phyloP scores from a whole-genome alignment of 2,797 vertebrate genomes.

The Chloroceryle inda region DNA sequence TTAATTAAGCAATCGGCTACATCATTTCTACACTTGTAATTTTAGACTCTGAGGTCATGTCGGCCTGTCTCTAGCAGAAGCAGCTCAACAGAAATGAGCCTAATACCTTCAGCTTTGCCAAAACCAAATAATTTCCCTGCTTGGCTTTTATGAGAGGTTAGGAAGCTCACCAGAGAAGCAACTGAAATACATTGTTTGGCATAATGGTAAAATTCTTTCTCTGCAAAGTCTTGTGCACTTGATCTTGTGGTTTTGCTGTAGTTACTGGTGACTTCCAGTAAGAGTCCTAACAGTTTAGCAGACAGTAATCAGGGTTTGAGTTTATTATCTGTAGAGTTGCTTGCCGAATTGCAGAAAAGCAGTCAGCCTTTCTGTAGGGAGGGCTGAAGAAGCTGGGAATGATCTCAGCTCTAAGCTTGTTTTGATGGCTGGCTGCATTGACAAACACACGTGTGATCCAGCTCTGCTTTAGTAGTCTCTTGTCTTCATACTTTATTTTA shows the following conservation, averaged over 20 bases:
- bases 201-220: background rate
- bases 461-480: background rate
- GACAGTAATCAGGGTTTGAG: background rate
- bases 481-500: background rate
- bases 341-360: background rate
- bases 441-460: background rate
- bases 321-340: background rate
- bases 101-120: background rate
- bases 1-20: background rate
- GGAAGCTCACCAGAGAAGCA: background rate
- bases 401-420: background rate
- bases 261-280: conserved; percentile 21
- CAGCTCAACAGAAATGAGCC: background rate
- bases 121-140: background rate
- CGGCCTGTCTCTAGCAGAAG: background rate
- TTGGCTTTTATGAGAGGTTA: conserved; percentile 6
- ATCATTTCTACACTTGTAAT: background rate
- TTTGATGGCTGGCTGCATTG: background rate
- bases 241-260: conserved; percentile 32
- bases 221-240: background rate
- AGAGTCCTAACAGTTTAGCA: conserved; percentile 9
- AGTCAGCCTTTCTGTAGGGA: background rate
- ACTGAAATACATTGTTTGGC: background rate
- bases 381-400: background rate
- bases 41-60: background rate